Evolutionary conservation across 2,797 vertebrate species (phyloP).

Genomic region (Peromyscus attwateri): DNA sequence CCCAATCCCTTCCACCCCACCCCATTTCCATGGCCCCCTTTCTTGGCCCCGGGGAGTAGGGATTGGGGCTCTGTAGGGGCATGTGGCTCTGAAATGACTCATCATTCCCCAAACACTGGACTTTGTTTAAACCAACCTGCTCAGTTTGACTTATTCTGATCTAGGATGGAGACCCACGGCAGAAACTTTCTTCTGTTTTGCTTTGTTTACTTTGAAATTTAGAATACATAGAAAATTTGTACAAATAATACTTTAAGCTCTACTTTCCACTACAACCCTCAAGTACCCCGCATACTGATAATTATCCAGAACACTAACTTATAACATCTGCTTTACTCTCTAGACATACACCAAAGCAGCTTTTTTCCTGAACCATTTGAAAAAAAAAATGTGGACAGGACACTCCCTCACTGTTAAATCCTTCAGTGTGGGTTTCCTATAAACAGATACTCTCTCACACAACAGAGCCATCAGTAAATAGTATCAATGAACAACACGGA

Average conservation of each 20-base stretch:
- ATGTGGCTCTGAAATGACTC: accelerated
- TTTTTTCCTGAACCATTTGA: background rate
- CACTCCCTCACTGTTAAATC: background rate
- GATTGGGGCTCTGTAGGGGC: background rate
- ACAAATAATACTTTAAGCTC: background rate
- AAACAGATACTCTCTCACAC: background rate
- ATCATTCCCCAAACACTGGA: background rate
- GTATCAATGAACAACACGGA: background rate
- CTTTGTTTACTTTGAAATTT: slow-evolving; percentile 35
- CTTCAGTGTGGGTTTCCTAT: background rate
- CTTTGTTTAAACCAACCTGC: background rate
- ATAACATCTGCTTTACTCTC: background rate
- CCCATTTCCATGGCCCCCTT: background rate
- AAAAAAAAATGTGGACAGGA: background rate
- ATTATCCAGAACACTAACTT: background rate
- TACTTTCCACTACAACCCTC: background rate
- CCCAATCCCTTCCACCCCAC: background rate
- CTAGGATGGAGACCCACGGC: background rate
- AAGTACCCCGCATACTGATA: background rate
- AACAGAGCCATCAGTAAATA: too few relatives aligned
- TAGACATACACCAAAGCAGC: background rate
- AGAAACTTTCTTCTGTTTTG: background rate
- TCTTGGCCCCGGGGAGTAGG: background rate
- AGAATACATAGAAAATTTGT: slow-evolving; percentile 14
- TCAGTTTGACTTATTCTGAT: background rate